Percentiles rank a stretch among this genome's conserved stretches.
These are phyloP conservation scores for Caenorhabditis sp. DNA, from an alignment of 2,888 invertebrate species.

Conservation along the genomic window DNA sequence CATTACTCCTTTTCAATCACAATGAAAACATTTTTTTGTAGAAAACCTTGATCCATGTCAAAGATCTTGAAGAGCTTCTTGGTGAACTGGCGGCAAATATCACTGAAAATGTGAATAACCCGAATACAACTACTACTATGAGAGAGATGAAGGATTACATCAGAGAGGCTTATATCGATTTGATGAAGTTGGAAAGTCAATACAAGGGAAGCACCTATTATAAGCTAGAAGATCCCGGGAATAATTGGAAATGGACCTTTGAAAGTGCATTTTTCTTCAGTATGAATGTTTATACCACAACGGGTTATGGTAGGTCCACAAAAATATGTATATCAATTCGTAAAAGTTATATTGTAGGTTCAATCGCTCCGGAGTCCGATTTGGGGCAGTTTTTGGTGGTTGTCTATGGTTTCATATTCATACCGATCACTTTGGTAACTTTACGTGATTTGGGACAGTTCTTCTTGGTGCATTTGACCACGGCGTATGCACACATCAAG, in stretches of 20 bases:
- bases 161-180: slow-evolving; percentile 39
- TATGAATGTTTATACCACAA: slow-evolving; percentile 56
- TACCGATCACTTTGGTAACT: slow-evolving; percentile 53
- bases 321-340: background rate
- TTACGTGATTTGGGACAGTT: slow-evolving; percentile 55
- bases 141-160: slow-evolving; percentile 35
- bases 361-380: slow-evolving; percentile 47
- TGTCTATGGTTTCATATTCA: slow-evolving; percentile 49
- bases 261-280: slow-evolving; percentile 53
- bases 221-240: slow-evolving; percentile 40
- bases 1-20: slow-evolving; percentile 4
- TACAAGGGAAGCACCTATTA: slow-evolving; percentile 51
- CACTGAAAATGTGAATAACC: slow-evolving; percentile 27
- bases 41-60: slow-evolving; percentile 20
- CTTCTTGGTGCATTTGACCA: slow-evolving; percentile 48
- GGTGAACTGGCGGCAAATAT: slow-evolving; percentile 20
- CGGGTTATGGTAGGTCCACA: slow-evolving; percentile 52
- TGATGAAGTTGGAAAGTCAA: slow-evolving; percentile 36
- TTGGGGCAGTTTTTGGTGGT: slow-evolving; percentile 40
- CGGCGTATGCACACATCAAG: slow-evolving; percentile 43
- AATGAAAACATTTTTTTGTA: background rate
- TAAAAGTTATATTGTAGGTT: slow-evolving; percentile 35
- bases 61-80: slow-evolving; percentile 24
- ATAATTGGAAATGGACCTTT: slow-evolving; percentile 55
- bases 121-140: slow-evolving; percentile 20